Conservation (phyloP, 1,140 invertebrate species). For the Macrobrachium nipponense region DNA sequence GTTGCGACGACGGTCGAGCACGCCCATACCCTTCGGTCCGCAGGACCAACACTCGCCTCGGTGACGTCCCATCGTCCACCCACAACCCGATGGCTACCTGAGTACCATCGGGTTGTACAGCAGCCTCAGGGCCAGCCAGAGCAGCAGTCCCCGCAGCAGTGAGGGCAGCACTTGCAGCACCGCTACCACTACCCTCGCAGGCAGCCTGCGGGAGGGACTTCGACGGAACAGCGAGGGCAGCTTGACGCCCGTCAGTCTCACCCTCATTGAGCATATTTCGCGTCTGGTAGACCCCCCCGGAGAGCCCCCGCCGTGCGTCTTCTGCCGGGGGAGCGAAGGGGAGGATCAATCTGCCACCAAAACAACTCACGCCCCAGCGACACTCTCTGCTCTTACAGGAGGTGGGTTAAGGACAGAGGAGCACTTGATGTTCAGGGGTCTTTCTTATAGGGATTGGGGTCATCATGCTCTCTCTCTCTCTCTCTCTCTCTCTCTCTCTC, state of each 20-base stretch:
- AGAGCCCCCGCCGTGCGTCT: conserved; percentile 39
- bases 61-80: conserved; percentile 49
- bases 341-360: conserved; percentile 16
- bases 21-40: conserved; percentile 52
- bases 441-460: too few relatives aligned
- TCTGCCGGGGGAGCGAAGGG: conserved; percentile 29
- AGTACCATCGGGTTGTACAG: background rate
- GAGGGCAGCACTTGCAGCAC: conserved; percentile 23
- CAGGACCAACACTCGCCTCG: conserved; percentile 48
- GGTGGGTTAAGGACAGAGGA: conserved; percentile 1
- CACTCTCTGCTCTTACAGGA: conserved; percentile 49
- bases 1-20: conserved; percentile 56
- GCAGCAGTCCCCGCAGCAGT: conserved; percentile 36
- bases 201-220: conserved; percentile 12
- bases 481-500: conserved; percentile 1
- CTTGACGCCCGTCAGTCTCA: conserved; percentile 32
- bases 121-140: conserved; percentile 3
- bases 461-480: background rate
- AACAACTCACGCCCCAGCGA: conserved; percentile 38
- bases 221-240: conserved; percentile 18
- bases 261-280: conserved; percentile 50
- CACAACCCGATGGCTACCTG: background rate
- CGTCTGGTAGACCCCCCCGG: conserved; percentile 50
- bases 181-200: conserved; percentile 22
- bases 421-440: background rate